Evolutionary conservation across 2,888 invertebrate genomes (phyloP).

Genomic region (Athalia rosae): DNA sequence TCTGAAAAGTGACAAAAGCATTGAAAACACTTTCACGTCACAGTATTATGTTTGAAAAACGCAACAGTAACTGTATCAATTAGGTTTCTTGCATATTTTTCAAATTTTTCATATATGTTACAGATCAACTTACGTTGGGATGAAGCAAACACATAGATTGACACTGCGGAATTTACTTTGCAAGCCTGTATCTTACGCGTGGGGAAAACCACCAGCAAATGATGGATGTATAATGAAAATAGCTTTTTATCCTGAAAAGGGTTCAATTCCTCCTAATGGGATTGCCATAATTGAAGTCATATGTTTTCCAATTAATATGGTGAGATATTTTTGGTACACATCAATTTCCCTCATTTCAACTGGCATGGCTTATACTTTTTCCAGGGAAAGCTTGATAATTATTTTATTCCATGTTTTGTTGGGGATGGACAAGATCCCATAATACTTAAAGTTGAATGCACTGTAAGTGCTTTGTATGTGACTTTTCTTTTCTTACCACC

Average conservation of each 20-base stretch:
- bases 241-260: constrained; percentile 62
- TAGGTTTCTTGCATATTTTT: background rate
- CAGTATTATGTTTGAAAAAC: background rate
- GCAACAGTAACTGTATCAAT: background rate
- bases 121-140: constrained; percentile 61
- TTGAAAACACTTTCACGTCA: background rate
- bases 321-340: constrained; percentile 39
- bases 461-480: constrained; percentile 67
- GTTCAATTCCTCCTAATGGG: constrained; percentile 57
- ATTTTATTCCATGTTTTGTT: constrained; percentile 70
- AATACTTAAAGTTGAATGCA: constrained; percentile 66
- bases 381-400: constrained; percentile 68
- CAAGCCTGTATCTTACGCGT: constrained; percentile 51
- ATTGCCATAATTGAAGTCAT: constrained; percentile 55
- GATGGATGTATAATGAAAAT: constrained; percentile 64
- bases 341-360: background rate
- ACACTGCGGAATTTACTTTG: constrained; percentile 64
- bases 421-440: constrained; percentile 60
- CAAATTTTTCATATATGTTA: background rate
- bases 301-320: constrained; percentile 62
- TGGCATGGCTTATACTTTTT: background rate
- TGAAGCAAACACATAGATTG: constrained; percentile 59
- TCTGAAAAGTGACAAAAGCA: background rate
- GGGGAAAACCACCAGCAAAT: constrained; percentile 62
- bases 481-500: constrained; percentile 66